A percentile compares a stretch with the other conserved stretches of the same genome.
Conservation (phyloP, 2,888 invertebrate genomes). For the Arrhopalites spinosus region DNA sequence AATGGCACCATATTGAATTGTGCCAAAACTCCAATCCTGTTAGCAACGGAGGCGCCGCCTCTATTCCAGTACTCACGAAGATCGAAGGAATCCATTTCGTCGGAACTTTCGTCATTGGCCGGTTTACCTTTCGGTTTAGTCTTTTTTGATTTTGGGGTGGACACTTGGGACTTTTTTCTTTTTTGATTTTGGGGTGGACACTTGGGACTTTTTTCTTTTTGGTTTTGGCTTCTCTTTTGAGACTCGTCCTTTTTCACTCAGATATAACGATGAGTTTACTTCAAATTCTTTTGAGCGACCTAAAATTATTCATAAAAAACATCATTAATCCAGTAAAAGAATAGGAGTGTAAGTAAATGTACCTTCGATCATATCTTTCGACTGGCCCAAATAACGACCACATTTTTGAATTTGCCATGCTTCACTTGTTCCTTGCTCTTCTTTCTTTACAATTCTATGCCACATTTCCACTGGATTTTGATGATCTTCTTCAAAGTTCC, state of each 20-base stretch:
- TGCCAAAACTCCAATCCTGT: background rate
- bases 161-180: background rate
- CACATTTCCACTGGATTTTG: background rate
- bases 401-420: background rate
- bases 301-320: too few species aligned
- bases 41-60: background rate
- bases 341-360: background rate
- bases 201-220: background rate
- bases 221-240: background rate
- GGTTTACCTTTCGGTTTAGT: background rate
- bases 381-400: background rate
- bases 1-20: background rate
- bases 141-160: background rate
- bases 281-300: too few species aligned
- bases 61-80: background rate
- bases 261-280: too few species aligned
- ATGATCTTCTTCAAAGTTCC: background rate
- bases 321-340: too few species aligned
- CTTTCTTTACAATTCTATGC: background rate
- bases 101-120: background rate
- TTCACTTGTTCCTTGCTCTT: background rate
- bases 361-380: background rate
- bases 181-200: background rate
- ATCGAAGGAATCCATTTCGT: background rate
- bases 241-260: too few species aligned